Evolutionary conservation across 2,888 invertebrate species (phyloP), one percentile per base, ranked within the genome.

Genomic region (Stratiomys singularior): DNA sequence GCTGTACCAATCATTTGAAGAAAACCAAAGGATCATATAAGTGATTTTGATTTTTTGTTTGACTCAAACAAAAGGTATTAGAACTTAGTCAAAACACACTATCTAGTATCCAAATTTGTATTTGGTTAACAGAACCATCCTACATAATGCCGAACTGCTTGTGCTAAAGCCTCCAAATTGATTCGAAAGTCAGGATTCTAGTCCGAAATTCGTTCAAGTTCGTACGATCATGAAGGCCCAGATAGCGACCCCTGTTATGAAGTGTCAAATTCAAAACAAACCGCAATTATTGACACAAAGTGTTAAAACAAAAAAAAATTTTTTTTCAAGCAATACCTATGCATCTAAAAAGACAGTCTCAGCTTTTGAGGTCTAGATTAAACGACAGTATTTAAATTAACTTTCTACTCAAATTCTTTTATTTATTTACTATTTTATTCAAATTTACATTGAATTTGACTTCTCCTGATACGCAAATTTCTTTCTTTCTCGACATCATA

Each of bases 1-100:
- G 60, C 23, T 60, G 23, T 23, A 4, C 60, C 60, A 60, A 60
- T 60, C 23, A 60, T 60, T 60, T 21, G 60, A 47, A 76, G 1
- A 66, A 63, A 76, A 76, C 76, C 66, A 18, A 76, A 52, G n/a
- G 66, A 76, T n/a, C 37, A 46, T 25, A 25, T 60, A 21, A 66
- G 4, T 27, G 56, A 66, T 66, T 76, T 63, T 64, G n/a, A 56
- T 66, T 76, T 76, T 76, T 76, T 76, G 76, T 25, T 21, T 60
- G 23, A 13, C 18, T 52, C 18, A 23, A 4, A 23, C 25, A 27
- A 58, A 44, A 63, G 76, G 44, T 44, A 44, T 18, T 60, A 60
- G 23, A 1, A 25, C 60, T n/a, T 63, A 30, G 46, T 76, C 15
- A 60, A 76, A 44, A 76, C 18, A 47, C 47, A 76, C 47, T 66